Evolutionary conservation across 2,797 vertebrate species (phyloP).

Genomic region (Anableps anableps): DNA sequence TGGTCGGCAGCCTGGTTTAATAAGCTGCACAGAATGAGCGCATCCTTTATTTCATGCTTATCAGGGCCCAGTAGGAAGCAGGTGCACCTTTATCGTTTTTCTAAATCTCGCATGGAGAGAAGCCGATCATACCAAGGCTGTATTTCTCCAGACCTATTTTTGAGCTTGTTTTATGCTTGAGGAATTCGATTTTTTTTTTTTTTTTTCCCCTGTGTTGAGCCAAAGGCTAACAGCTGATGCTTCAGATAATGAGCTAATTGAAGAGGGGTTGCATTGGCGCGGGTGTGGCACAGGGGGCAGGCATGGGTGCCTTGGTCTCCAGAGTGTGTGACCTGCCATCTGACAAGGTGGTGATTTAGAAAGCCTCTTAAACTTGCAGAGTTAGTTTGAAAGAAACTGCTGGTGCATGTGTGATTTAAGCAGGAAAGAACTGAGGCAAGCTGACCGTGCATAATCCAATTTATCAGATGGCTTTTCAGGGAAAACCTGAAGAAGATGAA

Average conservation of each 20-base stretch:
- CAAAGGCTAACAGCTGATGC: slow-evolving; percentile 66
- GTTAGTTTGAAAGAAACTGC: background rate
- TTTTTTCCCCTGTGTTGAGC: slow-evolving; percentile 17
- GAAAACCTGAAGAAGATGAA: slow-evolving; percentile 4
- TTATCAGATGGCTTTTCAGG: background rate
- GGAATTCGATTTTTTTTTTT: background rate
- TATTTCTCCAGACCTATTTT: slow-evolving; percentile 15
- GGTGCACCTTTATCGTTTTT: slow-evolving; percentile 56
- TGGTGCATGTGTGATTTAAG: background rate
- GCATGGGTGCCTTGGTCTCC: slow-evolving; percentile 47
- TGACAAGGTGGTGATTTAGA: slow-evolving; percentile 26
- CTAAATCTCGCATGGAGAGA: slow-evolving; percentile 10
- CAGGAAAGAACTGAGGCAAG: background rate
- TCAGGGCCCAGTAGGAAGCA: slow-evolving; percentile 64
- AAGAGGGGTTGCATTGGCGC: slow-evolving; percentile 65
- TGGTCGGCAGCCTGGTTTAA: slow-evolving; percentile 53
- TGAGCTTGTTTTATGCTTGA: slow-evolving; percentile 13
- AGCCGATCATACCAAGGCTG: slow-evolving; percentile 7
- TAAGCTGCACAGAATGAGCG: slow-evolving; percentile 37
- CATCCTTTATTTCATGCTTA: slow-evolving; percentile 49
- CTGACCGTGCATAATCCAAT: background rate
- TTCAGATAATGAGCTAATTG: slow-evolving; percentile 65
- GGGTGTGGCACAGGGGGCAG: slow-evolving; percentile 82
- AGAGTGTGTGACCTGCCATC: slow-evolving; percentile 40
- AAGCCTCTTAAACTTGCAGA: background rate